Evolutionary conservation across 2,888 invertebrate genomes (phyloP), one percentile per base, ranked within the genome.

Genomic region (Encarsia formosa): DNA sequence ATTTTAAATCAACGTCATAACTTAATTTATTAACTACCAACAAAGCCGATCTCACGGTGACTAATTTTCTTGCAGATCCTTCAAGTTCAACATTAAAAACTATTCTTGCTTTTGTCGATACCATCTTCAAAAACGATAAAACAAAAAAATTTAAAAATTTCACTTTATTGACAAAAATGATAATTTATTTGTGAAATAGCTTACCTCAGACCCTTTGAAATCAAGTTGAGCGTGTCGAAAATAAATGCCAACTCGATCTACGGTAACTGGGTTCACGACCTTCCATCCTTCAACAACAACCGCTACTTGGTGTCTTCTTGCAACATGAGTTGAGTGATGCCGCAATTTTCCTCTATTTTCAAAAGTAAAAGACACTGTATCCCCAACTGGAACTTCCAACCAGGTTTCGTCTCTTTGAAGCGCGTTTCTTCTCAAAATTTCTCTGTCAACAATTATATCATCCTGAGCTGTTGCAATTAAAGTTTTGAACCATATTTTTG

Each of bases 241-340:
- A 77, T 88, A 98, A 37, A 90, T 84, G 2, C 98, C 98, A 19
- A 97, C 96, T 73, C 91, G 87, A 75, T 99, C 98, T 1, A 99
- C 91, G 8, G 94, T 91, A 15, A 99, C 88, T 1, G 97, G 93
- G 61, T 87, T 85, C 44, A 92, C 83, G 29, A 82, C 78, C 59
- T 86, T 81, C 94, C 96, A 98, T 45, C 93, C 94, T 61, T 92
- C 89, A 19, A 98, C 87, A 47, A 88, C 82, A 32, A 97, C 88
- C 34, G 87, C 83, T 57, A 99, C 81, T 75, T 95, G 94, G 77
- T 94, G 93, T 65, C 90, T 81, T 64, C 85, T 81, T 61, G 87
- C 79, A 66, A 84, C 83, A 71, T 89, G 90, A 0, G 88, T 86
- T 71, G 88, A 86, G 66, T 81, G 79, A 66, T 85, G 88, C 34